Evolutionary conservation across 2,113 vertebrate genomes (phyloP), one percentile per base, ranked within the genome.

Genomic region (Ranitomeya variabilis): DNA sequence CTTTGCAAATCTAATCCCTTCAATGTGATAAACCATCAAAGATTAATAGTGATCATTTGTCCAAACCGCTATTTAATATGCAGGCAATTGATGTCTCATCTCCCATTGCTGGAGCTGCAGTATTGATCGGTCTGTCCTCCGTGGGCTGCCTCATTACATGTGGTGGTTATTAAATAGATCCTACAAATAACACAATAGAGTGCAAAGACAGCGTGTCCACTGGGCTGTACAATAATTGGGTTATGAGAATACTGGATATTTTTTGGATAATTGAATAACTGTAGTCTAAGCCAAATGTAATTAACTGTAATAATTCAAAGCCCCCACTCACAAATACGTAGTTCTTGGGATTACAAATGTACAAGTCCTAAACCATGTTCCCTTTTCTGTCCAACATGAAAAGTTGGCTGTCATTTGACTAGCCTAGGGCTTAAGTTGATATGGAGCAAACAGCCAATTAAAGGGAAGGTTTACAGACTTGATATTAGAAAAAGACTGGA

Each of bases 41-140:
- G 64, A 66, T 71, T 87, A 69, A 87, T 67, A 55, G 31, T 18
- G 62, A 26, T 54, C 77, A 80, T 78, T 55, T 59, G 52, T 57
- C 77, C 52, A 69, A 55, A 71, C 67, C 21, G n/a, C 37, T 57
- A 54, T 80, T 87, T 80, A 87, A 80, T 71, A 80, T 80, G 77
- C 77, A 26, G 66, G 23, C 64, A 69, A 87, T 80, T 87, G 73
- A 80, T 55, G 64, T 18, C 23, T 51, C 64, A 37, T 87, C 31
- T 80, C 26, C 51, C 52, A 12, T 0, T 87, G 64, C 86, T 81
- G 86, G 78, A 80, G 64, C 23, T 81, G 52, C 16, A 37, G 18
- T 81, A 87, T 87, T 57, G 86, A 80, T 87, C 86, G 37, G 78
- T 81, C 62, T 80, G 77, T 54, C 23, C 52, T 80, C n/a, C 21